phyloP scores from a whole-genome alignment of 2,797 vertebrate genomes.

The Bovichtus variegatus region DNA sequence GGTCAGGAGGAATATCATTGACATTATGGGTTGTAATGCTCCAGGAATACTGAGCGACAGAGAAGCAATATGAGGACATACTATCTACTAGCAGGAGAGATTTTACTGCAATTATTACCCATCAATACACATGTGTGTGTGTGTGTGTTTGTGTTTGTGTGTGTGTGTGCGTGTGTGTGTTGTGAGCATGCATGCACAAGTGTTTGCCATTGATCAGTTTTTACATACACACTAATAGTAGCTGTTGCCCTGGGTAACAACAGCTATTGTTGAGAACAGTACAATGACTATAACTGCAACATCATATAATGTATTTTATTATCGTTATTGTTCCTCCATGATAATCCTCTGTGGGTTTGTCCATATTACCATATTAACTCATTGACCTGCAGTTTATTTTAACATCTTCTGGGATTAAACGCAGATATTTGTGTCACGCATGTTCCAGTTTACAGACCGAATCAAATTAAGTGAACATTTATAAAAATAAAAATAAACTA shows the following conservation, averaged over 20 bases:
- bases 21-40: not conserved
- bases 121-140: too few species aligned
- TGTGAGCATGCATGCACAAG: not conserved
- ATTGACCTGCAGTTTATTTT: not conserved
- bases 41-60: not conserved
- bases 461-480: not conserved
- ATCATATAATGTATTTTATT: not conserved
- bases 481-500: too few species aligned
- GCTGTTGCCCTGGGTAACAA: not conserved
- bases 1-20: conserved; percentile 13
- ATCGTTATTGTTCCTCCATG: not conserved
- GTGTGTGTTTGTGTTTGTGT: not conserved
- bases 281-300: not conserved
- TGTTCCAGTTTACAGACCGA: not conserved
- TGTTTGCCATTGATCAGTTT: not conserved
- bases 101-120: not conserved
- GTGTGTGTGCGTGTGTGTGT: not conserved
- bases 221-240: not conserved
- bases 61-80: not conserved
- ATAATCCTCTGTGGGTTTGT: not conserved
- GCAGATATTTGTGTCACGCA: not conserved
- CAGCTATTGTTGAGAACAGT: not conserved
- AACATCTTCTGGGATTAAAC: not conserved
- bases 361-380: not conserved
- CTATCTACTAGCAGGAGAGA: not conserved